Base-by-base conservation (phyloP, 2,113 vertebrate genomes). In the Strix uralensis region DNA sequence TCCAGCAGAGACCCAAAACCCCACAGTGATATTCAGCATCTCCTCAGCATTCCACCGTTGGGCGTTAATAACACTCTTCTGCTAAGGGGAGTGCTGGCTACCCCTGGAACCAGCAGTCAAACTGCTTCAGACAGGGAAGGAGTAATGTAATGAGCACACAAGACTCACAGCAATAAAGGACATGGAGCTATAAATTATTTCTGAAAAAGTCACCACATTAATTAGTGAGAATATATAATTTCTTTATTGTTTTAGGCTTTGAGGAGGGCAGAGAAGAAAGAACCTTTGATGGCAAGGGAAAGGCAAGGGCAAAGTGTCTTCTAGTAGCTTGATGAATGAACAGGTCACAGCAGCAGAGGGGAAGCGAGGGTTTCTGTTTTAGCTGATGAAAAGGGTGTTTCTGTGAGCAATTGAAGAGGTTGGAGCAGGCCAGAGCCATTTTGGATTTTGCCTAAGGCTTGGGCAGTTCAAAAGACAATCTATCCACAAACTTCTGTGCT, bases 191-290 rank as follows among this genome's bases (percentile, higher is more conserved):
- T 18, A 47, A 90, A 92, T 93, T 81, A 88, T 86, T 93, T 83
- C 93, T 71, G 38, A 36, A 81, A 83, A 86, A 97, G 77, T 44
- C 71, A 46, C 32, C 90, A 62, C 86, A 54, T 77, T 96, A 93
- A 96, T 97, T 94, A 94, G 86, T n/a, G 77, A 63, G 34, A 83
- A 78, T 52, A 38, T 25, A 36, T 63, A 3, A 86, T 90, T 94
- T 94, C 63, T 90, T 67, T 57, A 69, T 52, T 65, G 73, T 91
- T 95, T 94, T 84, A 79, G 69, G 87, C 73, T 89, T 91, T 91
- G 84, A 83, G 83, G 66, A 94, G 30, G 58, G 75, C 44, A 86
- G 62, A 92, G 74, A 93, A 92, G 66, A 96, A 92, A 94, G 65
- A 79, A 67, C 47, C 49, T 95, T 95, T 94, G 94, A 91, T 87